phyloP scores from a whole-genome alignment of 2,797 vertebrate genomes.

The Halcyon chelicuti region DNA sequence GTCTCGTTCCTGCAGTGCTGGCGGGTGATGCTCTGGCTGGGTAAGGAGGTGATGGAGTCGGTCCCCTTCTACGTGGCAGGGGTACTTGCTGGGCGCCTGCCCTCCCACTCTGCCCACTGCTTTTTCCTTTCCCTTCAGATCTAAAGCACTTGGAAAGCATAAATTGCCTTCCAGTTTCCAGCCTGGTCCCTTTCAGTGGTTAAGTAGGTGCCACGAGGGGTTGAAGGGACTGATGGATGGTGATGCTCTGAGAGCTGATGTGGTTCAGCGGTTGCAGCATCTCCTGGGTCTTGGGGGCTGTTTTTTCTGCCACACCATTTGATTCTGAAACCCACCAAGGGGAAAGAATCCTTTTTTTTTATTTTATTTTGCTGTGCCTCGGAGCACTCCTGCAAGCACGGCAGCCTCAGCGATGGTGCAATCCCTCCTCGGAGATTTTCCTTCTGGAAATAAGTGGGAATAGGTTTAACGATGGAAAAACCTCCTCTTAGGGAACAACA shows the following conservation, averaged over 20 bases:
- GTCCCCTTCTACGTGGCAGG: background rate
- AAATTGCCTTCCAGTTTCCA: background rate
- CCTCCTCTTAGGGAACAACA: background rate
- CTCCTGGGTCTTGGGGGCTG: background rate
- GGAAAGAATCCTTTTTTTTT: background rate
- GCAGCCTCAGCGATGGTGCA: background rate
- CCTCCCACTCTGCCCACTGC: background rate
- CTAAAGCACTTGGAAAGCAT: background rate
- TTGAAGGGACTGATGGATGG: rapidly evolving
- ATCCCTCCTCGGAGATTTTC: background rate
- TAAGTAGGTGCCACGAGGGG: background rate
- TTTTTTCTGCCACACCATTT: background rate
- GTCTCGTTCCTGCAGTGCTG: rapidly evolving
- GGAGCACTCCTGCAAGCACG: background rate
- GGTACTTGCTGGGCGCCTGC: rapidly evolving
- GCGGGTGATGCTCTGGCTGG: background rate
- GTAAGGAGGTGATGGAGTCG: background rate
- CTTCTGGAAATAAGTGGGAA: background rate
- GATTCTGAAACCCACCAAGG: background rate
- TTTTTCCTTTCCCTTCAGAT: background rate
- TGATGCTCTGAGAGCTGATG: background rate
- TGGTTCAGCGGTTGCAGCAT: background rate
- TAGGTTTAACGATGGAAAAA: background rate
- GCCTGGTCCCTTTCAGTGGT: background rate
- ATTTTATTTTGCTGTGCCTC: background rate